phyloP scores from a whole-genome alignment of 2,113 vertebrate genomes.

The Kryptolebias marmoratus region DNA sequence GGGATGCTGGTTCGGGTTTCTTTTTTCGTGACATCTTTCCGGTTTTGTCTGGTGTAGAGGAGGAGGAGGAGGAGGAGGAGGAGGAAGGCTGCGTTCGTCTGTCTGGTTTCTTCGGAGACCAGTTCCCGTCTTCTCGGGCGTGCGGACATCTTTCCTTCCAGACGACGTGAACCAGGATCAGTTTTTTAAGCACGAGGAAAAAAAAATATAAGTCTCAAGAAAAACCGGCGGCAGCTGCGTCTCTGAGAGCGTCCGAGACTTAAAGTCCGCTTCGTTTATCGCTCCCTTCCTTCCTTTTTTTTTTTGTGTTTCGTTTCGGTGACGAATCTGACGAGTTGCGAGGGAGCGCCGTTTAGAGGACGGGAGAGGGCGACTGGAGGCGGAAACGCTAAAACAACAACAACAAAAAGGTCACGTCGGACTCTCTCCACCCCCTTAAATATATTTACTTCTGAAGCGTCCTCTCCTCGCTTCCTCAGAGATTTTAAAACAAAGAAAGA shows the following conservation, averaged over 20 bases:
- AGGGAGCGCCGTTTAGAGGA: slow-evolving; percentile 60
- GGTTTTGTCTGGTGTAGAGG: slow-evolving; percentile 30
- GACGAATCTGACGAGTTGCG: slow-evolving; percentile 64
- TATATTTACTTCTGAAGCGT: slow-evolving; percentile 42
- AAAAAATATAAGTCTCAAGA: background rate
- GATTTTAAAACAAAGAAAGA: slow-evolving; percentile 68
- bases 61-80: slow-evolving; percentile 28
- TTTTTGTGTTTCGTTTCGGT: slow-evolving; percentile 60
- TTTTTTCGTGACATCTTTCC: slow-evolving; percentile 72
- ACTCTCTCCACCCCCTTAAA: slow-evolving; percentile 12
- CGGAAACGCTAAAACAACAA: too few species aligned
- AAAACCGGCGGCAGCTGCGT: slow-evolving; percentile 37
- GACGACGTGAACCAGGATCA: background rate
- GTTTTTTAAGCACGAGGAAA: slow-evolving; percentile 1
- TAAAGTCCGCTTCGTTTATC: too few species aligned
- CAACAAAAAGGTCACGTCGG: background rate
- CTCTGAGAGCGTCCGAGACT: background rate
- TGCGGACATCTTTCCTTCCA: too few species aligned
- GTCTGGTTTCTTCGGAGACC: slow-evolving; percentile 31
- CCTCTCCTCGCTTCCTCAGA: slow-evolving; percentile 51
- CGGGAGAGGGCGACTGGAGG: slow-evolving; percentile 51
- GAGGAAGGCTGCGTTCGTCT: slow-evolving; percentile 28
- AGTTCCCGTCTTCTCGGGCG: slow-evolving; percentile 47
- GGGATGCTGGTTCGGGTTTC: slow-evolving; percentile 74
- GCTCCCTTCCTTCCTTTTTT: slow-evolving; percentile 30